Conservation (phyloP, 2,113 vertebrate genomes). For the Alethe castanea region DNA sequence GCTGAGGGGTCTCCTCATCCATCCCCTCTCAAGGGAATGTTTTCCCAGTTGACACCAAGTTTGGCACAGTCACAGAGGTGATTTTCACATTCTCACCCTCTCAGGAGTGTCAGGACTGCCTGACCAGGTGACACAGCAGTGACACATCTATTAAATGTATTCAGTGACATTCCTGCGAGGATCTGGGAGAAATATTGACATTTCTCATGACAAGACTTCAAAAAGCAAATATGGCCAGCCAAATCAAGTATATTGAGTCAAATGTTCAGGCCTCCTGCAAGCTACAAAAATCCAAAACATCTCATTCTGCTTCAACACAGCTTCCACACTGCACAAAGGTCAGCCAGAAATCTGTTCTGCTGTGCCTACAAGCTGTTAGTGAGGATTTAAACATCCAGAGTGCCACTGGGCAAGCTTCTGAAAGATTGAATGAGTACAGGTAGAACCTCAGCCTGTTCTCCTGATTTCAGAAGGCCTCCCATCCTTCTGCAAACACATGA, state of each 20-base stretch:
- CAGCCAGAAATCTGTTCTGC: not conserved
- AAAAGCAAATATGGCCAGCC: not conserved
- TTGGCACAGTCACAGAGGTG: not conserved
- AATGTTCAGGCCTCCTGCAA: not conserved
- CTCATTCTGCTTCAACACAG: not conserved
- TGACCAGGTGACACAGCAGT: not conserved
- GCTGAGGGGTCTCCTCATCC: not conserved
- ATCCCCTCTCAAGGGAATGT: not conserved
- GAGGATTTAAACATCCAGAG: not conserved
- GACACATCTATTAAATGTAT: not conserved
- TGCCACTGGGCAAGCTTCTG: not conserved
- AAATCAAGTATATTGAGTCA: not conserved
- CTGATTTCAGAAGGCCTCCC: not conserved
- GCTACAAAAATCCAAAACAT: not conserved
- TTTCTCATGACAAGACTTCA: not conserved
- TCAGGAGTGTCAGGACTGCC: not conserved
- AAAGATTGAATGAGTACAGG: not conserved
- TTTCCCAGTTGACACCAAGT: not conserved
- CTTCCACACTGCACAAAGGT: not conserved
- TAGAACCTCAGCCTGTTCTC: not conserved
- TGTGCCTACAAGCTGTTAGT: not conserved
- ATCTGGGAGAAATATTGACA: not conserved
- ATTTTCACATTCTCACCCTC: not conserved
- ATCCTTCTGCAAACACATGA: not conserved
- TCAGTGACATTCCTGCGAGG: not conserved